Percentiles rank a stretch among this genome's conserved stretches.
Evolutionary conservation across 2,113 vertebrate genomes (phyloP).

Genomic region (Helogale parvula): DNA sequence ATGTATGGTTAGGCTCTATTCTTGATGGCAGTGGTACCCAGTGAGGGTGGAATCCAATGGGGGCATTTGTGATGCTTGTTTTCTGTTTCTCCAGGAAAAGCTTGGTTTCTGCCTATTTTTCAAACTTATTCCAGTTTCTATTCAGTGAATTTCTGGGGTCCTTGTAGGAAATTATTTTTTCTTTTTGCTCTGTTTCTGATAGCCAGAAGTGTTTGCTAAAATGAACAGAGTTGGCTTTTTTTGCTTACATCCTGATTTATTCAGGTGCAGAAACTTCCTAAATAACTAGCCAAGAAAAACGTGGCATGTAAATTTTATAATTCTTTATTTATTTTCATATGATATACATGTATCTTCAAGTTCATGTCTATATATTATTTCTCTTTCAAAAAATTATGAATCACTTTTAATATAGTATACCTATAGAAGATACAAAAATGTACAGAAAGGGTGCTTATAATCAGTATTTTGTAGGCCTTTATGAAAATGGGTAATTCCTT

Average conservation of each 20-base stretch:
- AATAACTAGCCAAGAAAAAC: not conserved
- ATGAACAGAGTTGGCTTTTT: not conserved
- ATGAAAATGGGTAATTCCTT: not conserved
- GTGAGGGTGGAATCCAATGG: fast-evolving
- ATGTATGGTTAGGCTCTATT: not conserved
- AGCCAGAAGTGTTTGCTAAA: not conserved
- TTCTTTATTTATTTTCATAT: conserved; percentile 16
- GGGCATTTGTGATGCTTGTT: not conserved
- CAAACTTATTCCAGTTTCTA: not conserved
- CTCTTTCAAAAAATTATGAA: not conserved
- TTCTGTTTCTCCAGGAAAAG: not conserved
- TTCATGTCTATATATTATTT: not conserved
- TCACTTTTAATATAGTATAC: not conserved
- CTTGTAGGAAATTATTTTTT: not conserved
- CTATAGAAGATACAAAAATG: not conserved
- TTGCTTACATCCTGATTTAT: not conserved
- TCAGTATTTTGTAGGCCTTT: not conserved
- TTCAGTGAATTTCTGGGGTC: not conserved
- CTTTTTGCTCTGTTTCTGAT: not conserved
- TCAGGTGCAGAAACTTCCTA: not conserved
- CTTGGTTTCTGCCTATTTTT: not conserved
- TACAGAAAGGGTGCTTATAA: not conserved
- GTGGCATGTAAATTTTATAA: not conserved
- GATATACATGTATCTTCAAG: not conserved
- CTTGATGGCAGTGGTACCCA: not conserved